Evolutionary conservation across 2,888 invertebrate genomes (phyloP).

Genomic region (Sthenelais limicola): DNA sequence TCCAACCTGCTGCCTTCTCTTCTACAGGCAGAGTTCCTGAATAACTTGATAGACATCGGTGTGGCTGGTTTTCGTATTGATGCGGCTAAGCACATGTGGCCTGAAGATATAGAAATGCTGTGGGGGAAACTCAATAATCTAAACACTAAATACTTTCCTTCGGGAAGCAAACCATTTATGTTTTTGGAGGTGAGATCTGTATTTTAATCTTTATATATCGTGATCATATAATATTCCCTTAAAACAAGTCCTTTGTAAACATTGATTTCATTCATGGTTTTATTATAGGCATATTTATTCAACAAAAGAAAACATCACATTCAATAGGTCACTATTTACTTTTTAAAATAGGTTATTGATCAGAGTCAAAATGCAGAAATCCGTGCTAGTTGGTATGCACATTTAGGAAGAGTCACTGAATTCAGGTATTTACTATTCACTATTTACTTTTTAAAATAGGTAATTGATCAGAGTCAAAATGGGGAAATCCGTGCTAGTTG

Average conservation of each 20-base stretch:
- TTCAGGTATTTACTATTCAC: constrained; percentile 80
- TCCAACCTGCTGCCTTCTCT: too few species aligned
- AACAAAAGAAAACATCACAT: too few species aligned
- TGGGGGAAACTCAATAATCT: constrained; percentile 70
- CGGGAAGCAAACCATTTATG: constrained; percentile 22
- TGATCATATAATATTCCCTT: too few species aligned
- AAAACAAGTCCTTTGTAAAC: too few species aligned
- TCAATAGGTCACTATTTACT: too few species aligned
- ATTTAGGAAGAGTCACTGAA: constrained; percentile 81
- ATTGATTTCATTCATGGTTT: too few species aligned
- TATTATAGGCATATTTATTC: too few species aligned
- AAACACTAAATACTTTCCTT: constrained; percentile 51
- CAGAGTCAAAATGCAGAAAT: constrained; percentile 62
- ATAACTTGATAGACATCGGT: constrained; percentile 61
- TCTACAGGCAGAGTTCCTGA: constrained; percentile 54
- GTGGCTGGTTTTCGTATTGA: constrained; percentile 67
- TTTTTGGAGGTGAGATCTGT: constrained; percentile 50
- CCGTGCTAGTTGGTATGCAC: constrained; percentile 59
- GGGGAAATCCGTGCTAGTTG: constrained; percentile 62
- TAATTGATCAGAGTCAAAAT: constrained; percentile 60
- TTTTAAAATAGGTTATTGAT: constrained; percentile 57
- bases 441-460: neutral
- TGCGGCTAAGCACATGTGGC: constrained; percentile 74
- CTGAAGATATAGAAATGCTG: constrained; percentile 81
- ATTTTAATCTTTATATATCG: too few species aligned